Evolutionary conservation across 2,797 vertebrate species (phyloP), one percentile per base, ranked within the genome.

Genomic region (Apogon hyalosoma): DNA sequence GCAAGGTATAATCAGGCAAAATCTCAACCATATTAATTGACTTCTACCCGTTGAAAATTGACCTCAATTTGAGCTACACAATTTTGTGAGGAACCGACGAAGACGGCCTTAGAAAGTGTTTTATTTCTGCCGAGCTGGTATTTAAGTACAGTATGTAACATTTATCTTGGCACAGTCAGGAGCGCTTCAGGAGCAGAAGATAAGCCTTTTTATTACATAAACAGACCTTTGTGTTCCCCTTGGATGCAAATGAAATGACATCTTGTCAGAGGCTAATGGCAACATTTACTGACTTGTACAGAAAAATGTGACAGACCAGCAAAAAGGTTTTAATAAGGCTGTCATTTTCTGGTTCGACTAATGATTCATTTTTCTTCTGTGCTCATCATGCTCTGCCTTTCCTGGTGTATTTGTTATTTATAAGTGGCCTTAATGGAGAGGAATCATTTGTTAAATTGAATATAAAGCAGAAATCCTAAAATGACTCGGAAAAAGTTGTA

Each of bases 1-100:
- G 55, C 21, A 60, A 60, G 55, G 57, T 42, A 3, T 55, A 75
- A 83, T 85, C 77, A 33, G 11, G 40, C 41, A 4, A 41, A 61
- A 85, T 84, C 74, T 80, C 57, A 11, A 6, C 55, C 62, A 45
- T 47, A 15, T 59, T 83, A 88, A 88, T 86, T 73, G 71, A 66
- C 77, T 83, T 66, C 24, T 68, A 38, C 49, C 14, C 14, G 15
- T 48, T 58, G 49, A 62, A 53, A 63, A 63, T 24, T 74, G 77
- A 82, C 64, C 68, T 81, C 10, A 58, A 65, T 73, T 36, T 63
- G 14, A 70, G 65, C 24, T 43, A 74, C 58, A 74, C 55, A 0
- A 36, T 50, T 71, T 71, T 65, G 14, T 10, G 41, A 9, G 24
- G 33, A 69, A 66, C 39, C 55, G 46, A 43, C 61, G 60, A 49